A percentile compares a stretch with the other conserved stretches of the same genome.
These are phyloP conservation scores for Vanessa tameamea DNA, from an alignment of 1,140 invertebrate genomes.

Conservation along the genomic window DNA sequence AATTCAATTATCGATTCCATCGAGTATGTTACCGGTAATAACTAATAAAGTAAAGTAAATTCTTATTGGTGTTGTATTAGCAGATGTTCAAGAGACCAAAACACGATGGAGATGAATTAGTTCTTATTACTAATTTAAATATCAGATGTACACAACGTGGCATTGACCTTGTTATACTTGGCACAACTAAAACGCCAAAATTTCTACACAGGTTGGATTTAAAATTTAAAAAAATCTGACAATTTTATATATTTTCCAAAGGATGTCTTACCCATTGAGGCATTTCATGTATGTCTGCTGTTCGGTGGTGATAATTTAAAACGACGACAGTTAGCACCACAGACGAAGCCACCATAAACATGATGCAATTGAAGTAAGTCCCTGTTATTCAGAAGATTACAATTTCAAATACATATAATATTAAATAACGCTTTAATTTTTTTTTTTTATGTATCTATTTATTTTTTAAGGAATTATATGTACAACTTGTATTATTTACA, in stretches of 20 bases:
- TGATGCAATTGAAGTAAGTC: conserved; percentile 99
- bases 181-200: too few relatives aligned
- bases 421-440: not conserved
- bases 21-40: too few relatives aligned
- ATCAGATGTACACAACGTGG: too few relatives aligned
- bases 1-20: too few relatives aligned
- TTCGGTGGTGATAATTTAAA: conserved; percentile 98
- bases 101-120: too few relatives aligned
- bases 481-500: not conserved
- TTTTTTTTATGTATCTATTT: not conserved
- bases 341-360: conserved; percentile 99
- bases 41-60: too few relatives aligned
- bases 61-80: too few relatives aligned
- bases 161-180: too few relatives aligned
- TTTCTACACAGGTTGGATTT: not conserved
- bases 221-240: too few relatives aligned
- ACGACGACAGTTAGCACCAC: conserved; percentile 98
- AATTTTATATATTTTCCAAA: not conserved
- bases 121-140: too few relatives aligned
- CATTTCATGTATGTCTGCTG: conserved; percentile 98
- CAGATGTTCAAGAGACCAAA: too few relatives aligned
- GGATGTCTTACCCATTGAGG: conserved; percentile 92
- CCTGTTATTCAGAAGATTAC: conserved; percentile 82
- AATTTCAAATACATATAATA: conserved; percentile 3
- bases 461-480: not conserved